Evolutionary conservation across 64 coral and sea anemone species (phyloP).

Genomic region (Anthopleura sola): DNA sequence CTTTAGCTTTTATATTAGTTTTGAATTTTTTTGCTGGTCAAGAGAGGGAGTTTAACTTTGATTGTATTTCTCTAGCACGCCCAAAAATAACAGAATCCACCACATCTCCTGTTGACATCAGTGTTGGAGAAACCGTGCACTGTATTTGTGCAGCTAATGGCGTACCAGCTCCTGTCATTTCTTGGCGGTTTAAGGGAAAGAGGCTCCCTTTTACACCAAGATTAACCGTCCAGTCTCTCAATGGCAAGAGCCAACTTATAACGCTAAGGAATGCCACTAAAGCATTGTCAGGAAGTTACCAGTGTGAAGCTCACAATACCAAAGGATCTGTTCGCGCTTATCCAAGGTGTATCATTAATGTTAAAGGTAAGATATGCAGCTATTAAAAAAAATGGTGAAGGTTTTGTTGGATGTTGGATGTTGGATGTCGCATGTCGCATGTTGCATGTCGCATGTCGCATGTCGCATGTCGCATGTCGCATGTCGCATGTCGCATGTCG

Average conservation of each 20-base stretch:
- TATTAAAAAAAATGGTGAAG: no score
- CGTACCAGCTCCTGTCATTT: neutral
- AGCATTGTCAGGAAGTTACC: neutral
- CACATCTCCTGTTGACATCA: neutral
- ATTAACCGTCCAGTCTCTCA: neutral
- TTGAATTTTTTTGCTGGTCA: no score
- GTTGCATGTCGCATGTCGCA: no score
- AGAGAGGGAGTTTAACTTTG: neutral
- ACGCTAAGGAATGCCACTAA: neutral
- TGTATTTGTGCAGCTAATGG: neutral
- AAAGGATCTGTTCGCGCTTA: neutral
- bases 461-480: no score
- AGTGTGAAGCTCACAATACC: slow-evolving; percentile 16
- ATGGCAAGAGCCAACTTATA: slow-evolving; percentile 15
- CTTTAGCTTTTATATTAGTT: no score
- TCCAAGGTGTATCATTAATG: neutral
- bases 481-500: no score
- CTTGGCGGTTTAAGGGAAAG: neutral
- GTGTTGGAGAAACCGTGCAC: neutral
- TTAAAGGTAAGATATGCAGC: neutral
- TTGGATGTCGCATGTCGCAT: no score
- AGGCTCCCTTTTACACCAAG: neutral
- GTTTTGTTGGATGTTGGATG: no score
- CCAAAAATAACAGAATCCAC: slow-evolving; percentile 6
- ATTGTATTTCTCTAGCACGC: neutral